Base-by-base conservation (phyloP, 1,140 invertebrate species). In the Drosophila tropicalis region DNA sequence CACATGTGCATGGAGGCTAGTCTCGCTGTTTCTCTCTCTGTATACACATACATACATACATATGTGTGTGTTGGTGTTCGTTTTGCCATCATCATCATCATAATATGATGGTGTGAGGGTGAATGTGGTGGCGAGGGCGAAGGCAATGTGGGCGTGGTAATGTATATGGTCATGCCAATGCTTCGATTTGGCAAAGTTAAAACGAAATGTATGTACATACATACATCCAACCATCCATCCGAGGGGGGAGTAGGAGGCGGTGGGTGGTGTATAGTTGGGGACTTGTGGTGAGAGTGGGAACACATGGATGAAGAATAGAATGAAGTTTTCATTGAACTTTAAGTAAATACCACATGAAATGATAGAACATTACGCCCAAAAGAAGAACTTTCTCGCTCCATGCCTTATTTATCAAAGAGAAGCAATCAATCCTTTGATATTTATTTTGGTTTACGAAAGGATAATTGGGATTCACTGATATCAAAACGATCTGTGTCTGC, bases 1-100 rank as follows among this genome's bases (percentile, higher is more conserved):
- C 70, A 72, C 68, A 72, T 72, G 62, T 77, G 54, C 56, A 39
- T 74, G 57, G 65, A 65, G 81, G 69, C 63, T 51, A 70, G 36
- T 39, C 36, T 39, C 12, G 7, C 34, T 36, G 7, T 9, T 12
- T 36, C 34, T 36, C 34, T 39, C 34, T 36, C 34, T 36, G 44
- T 63, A 62, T 40, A 41, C 47, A 39, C 4, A 13, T 57, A 58
- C 32, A 32, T 40, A 47, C 57, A 51, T 9, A 47, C 25, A 41
- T 63, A 62, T 40, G 55, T 62, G 54, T 9, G 47, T 22, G 60
- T 61, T 65, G 44, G 60, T 41, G 62, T 15, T 36, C 41, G 62
- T 57, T 32, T 57, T 57, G 56, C 56, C 56, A 58, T 58, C 56
- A 58, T 58, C 56, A 57, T 57, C 56, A 58, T 36, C 64, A 54